These are phyloP conservation scores for Apodemia zela DNA, from an alignment of 2,888 invertebrate species.

Conservation along the genomic window DNA sequence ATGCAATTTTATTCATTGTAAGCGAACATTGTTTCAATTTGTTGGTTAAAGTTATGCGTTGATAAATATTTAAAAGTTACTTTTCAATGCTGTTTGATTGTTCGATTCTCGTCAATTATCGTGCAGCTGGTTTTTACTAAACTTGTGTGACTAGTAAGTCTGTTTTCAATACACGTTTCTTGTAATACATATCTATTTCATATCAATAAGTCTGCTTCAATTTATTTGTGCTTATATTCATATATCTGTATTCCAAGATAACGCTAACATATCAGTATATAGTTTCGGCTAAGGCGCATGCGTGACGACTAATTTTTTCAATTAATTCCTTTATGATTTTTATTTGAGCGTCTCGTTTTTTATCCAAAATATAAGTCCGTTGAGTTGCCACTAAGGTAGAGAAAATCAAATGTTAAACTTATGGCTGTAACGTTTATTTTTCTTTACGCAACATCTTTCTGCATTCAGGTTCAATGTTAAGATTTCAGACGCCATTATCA, in stretches of 20 bases:
- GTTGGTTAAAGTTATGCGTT: conserved; percentile 80
- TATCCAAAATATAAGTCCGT: neutral
- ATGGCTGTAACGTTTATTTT: neutral
- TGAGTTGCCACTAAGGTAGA: neutral
- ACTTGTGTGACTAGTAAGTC: conserved; percentile 26
- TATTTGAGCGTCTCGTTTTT: conserved; percentile 27
- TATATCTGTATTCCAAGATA: conserved; percentile 41
- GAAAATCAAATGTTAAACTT: neutral
- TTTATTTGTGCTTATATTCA: conserved; percentile 37
- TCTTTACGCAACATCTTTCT: neutral
- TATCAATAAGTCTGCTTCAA: conserved; percentile 45
- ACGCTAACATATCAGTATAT: conserved; percentile 71
- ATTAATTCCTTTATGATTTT: conserved; percentile 19
- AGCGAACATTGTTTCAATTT: conserved; percentile 78
- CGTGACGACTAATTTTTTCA: conserved; percentile 36
- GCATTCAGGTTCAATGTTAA: neutral
- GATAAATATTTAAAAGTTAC: conserved; percentile 62
- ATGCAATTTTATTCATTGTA: conserved; percentile 78
- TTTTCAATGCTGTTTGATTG: conserved; percentile 44
- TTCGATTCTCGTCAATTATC: conserved; percentile 34
- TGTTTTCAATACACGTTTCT: conserved; percentile 26
- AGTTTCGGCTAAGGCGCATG: conserved; percentile 63
- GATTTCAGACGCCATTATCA: too few relatives aligned
- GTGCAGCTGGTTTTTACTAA: conserved; percentile 27
- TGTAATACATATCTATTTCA: conserved; percentile 61